Percentiles rank a stretch among this genome's conserved stretches.
Conservation (phyloP, 2,113 vertebrate species). For the Oplegnathus fasciatus region DNA sequence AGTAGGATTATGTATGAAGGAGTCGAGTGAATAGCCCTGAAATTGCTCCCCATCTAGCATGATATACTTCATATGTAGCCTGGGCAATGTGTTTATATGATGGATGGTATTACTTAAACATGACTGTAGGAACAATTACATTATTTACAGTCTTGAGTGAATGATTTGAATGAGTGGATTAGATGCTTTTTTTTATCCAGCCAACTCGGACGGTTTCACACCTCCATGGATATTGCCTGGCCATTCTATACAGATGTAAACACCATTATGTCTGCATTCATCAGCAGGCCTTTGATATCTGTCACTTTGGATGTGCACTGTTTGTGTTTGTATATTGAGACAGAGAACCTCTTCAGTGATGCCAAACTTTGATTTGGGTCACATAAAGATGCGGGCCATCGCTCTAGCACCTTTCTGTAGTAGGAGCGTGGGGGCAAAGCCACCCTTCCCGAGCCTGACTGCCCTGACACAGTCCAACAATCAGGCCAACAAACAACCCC, state of each 20-base stretch:
- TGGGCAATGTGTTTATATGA: conserved; percentile 10
- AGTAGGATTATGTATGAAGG: conserved; percentile 28
- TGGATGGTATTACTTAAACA: conserved; percentile 24
- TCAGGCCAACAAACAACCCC: background rate
- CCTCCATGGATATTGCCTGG: background rate
- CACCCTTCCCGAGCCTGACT: background rate
- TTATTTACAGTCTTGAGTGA: conserved; percentile 25
- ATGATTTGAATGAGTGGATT: conserved; percentile 3
- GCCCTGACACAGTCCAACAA: conserved; percentile 2
- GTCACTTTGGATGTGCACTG: background rate
- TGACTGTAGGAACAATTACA: conserved; percentile 13
- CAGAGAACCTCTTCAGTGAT: background rate
- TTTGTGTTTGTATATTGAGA: background rate
- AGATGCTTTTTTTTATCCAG: background rate
- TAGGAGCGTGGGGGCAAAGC: background rate
- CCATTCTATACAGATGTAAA: background rate
- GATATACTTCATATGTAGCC: conserved; percentile 6
- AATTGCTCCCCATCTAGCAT: conserved; percentile 12
- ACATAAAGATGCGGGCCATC: background rate
- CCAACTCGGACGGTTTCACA: background rate
- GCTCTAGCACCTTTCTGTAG: background rate
- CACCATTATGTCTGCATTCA: background rate
- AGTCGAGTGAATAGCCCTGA: conserved; percentile 17
- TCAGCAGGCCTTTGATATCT: background rate
- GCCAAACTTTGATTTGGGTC: background rate